These are phyloP conservation scores for Conger conger DNA, from an alignment of 2,113 vertebrate genomes.

Conservation along the genomic window DNA sequence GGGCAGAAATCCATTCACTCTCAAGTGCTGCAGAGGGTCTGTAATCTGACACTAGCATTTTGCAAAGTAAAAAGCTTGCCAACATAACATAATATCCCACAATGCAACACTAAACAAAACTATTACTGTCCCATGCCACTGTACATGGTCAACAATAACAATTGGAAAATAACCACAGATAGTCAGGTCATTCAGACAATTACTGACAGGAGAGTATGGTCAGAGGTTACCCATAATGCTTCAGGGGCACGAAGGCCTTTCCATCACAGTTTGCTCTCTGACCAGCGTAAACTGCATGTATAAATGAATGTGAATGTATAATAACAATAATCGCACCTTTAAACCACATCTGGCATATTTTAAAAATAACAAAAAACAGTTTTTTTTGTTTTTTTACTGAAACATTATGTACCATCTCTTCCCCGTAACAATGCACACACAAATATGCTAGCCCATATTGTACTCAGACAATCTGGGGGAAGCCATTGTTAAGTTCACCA, in stretches of 20 bases:
- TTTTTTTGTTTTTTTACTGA: too few relatives aligned
- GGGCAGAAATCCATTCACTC: constrained; percentile 17
- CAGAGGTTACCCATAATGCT: constrained; percentile 10
- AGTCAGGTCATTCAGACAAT: background rate
- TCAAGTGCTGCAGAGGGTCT: background rate
- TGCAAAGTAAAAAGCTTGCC: background rate
- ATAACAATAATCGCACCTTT: background rate
- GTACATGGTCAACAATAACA: background rate
- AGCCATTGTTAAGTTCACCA: constrained; percentile 24
- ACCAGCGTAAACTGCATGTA: background rate
- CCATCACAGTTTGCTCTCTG: background rate
- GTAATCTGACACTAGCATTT: background rate
- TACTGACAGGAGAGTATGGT: background rate
- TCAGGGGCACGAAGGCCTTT: background rate
- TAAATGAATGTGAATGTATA: too few relatives aligned
- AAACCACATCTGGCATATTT: background rate
- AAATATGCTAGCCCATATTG: background rate
- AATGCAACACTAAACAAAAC: constrained; percentile 3
- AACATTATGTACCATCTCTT: constrained; percentile 26
- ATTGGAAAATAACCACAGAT: background rate
- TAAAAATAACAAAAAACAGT: background rate
- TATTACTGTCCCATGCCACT: background rate
- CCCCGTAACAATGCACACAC: constrained; percentile 34
- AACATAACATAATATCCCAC: background rate
- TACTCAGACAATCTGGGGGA: constrained; percentile 13